A percentile compares a stretch with the other conserved stretches of the same genome.
Conservation (phyloP, 2,888 invertebrate species). For the Matsumyia berberina region DNA sequence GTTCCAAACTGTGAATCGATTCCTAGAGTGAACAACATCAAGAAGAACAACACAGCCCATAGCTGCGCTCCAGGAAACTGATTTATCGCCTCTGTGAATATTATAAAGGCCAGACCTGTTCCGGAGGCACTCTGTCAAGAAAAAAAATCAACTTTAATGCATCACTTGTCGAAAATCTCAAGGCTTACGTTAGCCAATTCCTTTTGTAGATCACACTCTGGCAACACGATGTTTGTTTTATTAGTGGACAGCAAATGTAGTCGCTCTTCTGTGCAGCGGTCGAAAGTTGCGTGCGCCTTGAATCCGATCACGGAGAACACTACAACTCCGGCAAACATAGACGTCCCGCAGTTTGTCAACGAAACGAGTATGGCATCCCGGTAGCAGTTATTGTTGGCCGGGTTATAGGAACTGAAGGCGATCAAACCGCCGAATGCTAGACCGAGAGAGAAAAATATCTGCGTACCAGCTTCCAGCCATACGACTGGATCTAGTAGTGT, state of each 20-base stretch:
- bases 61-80: conserved; percentile 98
- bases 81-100: conserved; percentile 98
- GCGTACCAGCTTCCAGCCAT: conserved; percentile 98
- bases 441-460: conserved; percentile 98
- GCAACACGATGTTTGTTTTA: conserved; percentile 87
- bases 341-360: conserved; percentile 96
- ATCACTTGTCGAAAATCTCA: not conserved
- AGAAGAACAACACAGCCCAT: conserved; percentile 97
- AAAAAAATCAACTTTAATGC: conserved; percentile 24
- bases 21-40: conserved; percentile 98
- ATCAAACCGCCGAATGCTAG: conserved; percentile 98
- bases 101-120: conserved; percentile 97
- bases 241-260: conserved; percentile 86
- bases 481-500: conserved; percentile 96
- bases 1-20: conserved; percentile 99
- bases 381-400: conserved; percentile 97
- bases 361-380: conserved; percentile 97
- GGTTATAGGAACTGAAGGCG: conserved; percentile 97
- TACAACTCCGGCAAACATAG: conserved; percentile 98
- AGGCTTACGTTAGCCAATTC: conserved; percentile 94
- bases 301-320: conserved; percentile 98
- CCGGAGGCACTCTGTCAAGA: conserved; percentile 94
- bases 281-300: conserved; percentile 86
- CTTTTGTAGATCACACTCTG: conserved; percentile 92
- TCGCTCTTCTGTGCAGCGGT: conserved; percentile 82